These are phyloP conservation scores for Drosophila punjabiensis DNA, from an alignment of 1,140 invertebrate genomes.

Conservation along the genomic window DNA sequence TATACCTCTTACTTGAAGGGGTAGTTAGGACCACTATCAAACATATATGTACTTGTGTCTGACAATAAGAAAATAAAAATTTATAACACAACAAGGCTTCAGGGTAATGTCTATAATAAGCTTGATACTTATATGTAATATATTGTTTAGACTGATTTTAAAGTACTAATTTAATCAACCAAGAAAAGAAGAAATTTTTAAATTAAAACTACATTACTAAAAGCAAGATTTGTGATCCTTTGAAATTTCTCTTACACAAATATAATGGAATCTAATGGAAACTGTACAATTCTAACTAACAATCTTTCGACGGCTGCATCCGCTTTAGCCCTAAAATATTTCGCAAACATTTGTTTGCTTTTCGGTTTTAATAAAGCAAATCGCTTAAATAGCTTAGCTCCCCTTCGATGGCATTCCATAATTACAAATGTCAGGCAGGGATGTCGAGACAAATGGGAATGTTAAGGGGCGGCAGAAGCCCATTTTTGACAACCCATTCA, in stretches of 20 bases:
- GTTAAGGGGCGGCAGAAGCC: constrained; percentile 21
- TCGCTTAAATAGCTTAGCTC: constrained; percentile 70
- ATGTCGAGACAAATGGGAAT: constrained; percentile 45
- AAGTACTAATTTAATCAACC: too few species aligned
- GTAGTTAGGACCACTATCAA: constrained; percentile 6
- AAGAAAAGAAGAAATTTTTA: neutral
- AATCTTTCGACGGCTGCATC: neutral
- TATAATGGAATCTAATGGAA: neutral
- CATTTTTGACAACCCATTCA: constrained; percentile 29
- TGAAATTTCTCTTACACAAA: neutral
- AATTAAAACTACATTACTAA: neutral
- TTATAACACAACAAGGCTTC: too few species aligned
- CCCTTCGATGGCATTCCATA: constrained; percentile 47
- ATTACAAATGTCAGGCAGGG: constrained; percentile 52
- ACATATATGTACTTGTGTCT: neutral
- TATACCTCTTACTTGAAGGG: neutral
- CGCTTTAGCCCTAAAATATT: constrained; percentile 19
- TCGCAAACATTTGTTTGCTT: constrained; percentile 68
- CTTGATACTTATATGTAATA: neutral
- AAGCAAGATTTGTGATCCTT: too few species aligned
- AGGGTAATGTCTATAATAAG: neutral
- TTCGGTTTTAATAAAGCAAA: constrained; percentile 70
- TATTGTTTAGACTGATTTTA: too few species aligned
- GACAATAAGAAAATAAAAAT: neutral
- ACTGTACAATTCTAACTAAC: neutral